Percentiles rank a stretch among this genome's conserved stretches.
These are phyloP conservation scores for Alviniconcha marisindica DNA, from an alignment of 1,140 invertebrate genomes.

Conservation along the genomic window DNA sequence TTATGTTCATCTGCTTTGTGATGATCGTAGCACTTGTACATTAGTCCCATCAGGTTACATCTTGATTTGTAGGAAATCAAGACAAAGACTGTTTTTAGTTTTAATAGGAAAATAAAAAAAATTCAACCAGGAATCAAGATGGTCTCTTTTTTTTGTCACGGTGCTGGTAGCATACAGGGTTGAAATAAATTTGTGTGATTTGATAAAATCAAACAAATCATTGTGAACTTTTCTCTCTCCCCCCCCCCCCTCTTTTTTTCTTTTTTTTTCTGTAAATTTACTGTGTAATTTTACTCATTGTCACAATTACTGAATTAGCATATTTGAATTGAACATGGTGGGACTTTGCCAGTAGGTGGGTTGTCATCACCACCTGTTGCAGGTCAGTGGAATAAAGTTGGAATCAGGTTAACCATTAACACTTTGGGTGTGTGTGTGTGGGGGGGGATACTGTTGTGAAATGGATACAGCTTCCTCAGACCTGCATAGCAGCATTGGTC, in stretches of 20 bases:
- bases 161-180: conserved; percentile 19
- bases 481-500: no score
- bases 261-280: neutral
- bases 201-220: neutral
- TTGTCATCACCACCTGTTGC: no score
- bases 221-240: neutral
- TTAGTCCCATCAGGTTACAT: neutral
- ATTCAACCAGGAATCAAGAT: neutral
- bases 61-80: neutral
- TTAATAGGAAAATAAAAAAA: neutral
- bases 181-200: neutral
- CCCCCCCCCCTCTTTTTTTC: no score
- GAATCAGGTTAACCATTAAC: no score
- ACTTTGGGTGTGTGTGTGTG: no score
- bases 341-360: no score
- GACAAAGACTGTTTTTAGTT: neutral
- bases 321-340: no score
- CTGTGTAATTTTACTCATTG: neutral
- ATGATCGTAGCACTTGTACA: no score
- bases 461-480: no score
- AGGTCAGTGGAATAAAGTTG: neutral
- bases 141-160: neutral
- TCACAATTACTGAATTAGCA: neutral
- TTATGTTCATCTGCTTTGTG: no score
- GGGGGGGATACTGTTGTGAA: no score